Base-by-base conservation (phyloP, 2,797 vertebrate species). In the Siniperca undulata region DNA sequence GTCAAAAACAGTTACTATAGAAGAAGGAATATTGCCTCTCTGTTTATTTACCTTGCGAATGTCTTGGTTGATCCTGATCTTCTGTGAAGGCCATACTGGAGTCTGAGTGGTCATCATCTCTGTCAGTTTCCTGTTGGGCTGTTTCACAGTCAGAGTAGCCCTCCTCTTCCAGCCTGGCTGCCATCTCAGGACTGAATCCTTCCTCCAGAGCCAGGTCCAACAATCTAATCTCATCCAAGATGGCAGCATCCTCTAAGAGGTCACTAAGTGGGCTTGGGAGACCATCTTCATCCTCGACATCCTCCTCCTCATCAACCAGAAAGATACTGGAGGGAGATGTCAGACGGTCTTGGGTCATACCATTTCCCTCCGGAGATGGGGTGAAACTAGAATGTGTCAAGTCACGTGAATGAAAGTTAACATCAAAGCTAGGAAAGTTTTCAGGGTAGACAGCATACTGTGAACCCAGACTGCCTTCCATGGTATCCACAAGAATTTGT, bases 141-240 rank as follows among this genome's bases (percentile, higher is more conserved):
- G 3, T 4, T 34, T 84, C 79, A 38, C 7, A 20, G 8, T 75
- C 60, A 1, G 84, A 27, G 53, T 82, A 90, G 24, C 81, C 86
- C 16, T 91, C 89, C 68, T 89, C 88, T 16, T 90, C 91, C 67
- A 97, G 94, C 89, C 95, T 95, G 19, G 95, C 96, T 46, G 94
- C 94, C 92, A 97, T 96, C 84, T 96, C 95, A 0, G 96, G 96
- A 88, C 95, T 96, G 83, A 97, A 97, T 14, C 96, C 97, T 84
- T 97, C 97, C 80, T 97, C 97, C 14, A 97, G 94, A 59, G 95
- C 96, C 84, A 97, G 83, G 89, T 97, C 97, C 95, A 99, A 95
- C 76, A 97, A 55, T 86, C 95, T 96, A 76, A 97, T 97, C 90
- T 97, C 97, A 52, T 99, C 96, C 36, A 99, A 90, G 94, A 98